phyloP scores from a whole-genome alignment of 2,888 invertebrate species.

The Heliconius sara region DNA sequence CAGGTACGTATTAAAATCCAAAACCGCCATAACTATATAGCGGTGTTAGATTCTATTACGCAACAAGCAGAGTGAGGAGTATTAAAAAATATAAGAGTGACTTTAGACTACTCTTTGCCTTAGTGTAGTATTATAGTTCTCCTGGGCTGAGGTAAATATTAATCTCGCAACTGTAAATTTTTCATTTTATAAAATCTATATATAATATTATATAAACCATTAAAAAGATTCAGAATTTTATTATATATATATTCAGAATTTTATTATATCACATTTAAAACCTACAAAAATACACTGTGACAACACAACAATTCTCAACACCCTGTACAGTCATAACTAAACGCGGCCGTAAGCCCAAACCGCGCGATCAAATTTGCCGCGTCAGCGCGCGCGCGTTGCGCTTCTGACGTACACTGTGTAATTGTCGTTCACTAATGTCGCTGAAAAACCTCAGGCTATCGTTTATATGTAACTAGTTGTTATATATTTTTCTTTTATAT shows the following conservation, averaged over 20 bases:
- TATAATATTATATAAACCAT: not conserved
- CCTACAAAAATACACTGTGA: not conserved
- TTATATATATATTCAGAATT: not conserved
- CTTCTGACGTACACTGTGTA: constrained; percentile 50
- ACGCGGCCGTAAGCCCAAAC: constrained; percentile 73
- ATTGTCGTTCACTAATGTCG: constrained; percentile 48
- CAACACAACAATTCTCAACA: constrained; percentile 45
- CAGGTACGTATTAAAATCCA: too few relatives aligned
- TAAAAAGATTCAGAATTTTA: not conserved
- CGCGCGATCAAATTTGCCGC: constrained; percentile 82
- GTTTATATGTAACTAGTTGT: constrained; percentile 10
- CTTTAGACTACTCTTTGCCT: too few relatives aligned
- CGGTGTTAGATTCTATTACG: too few relatives aligned
- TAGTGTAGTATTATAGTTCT: too few relatives aligned
- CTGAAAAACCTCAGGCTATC: constrained; percentile 24
- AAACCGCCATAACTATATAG: too few relatives aligned
- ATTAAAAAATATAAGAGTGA: too few relatives aligned
- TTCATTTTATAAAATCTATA: not conserved
- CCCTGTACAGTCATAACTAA: constrained; percentile 67
- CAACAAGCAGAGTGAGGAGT: not conserved
- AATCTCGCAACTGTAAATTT: not conserved
- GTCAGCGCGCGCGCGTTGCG: constrained; percentile 67
- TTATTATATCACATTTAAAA: not conserved
- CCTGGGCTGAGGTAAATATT: not conserved
- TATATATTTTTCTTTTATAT: not conserved